These are phyloP conservation scores for Brachionus sp. DNA, from an alignment of 1,140 invertebrate species.

Conservation along the genomic window DNA sequence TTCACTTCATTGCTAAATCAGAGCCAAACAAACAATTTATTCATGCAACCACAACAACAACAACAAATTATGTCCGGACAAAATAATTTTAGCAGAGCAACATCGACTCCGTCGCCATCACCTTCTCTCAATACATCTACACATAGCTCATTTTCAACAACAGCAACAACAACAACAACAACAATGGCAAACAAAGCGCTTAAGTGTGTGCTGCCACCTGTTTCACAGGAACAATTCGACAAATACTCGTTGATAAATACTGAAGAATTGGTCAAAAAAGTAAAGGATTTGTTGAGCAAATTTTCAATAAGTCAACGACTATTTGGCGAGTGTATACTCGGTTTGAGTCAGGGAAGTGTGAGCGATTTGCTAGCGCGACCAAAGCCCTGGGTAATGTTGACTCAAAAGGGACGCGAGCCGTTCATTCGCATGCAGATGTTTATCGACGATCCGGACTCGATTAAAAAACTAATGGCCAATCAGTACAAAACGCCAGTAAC, in stretches of 20 bases:
- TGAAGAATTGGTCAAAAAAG: constrained; percentile 83
- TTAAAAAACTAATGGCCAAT: constrained; percentile 25
- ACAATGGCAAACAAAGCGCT: background rate
- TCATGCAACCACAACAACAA: background rate
- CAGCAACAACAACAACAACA: background rate
- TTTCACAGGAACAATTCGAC: constrained; percentile 95
- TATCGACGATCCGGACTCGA: constrained; percentile 69
- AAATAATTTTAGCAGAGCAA: background rate
- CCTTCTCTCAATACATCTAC: constrained; percentile 3
- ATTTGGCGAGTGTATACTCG: constrained; percentile 94
- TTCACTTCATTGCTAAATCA: constrained; percentile 10
- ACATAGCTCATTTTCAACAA: background rate
- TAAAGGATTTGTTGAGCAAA: constrained; percentile 94
- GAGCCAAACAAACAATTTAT: background rate
- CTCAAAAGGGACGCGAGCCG: constrained; percentile 90
- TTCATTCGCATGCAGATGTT: constrained; percentile 99
- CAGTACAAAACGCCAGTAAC: constrained; percentile 12
- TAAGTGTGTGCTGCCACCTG: constrained; percentile 64
- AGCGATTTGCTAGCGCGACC: constrained; percentile 87
- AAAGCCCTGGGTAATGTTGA: constrained; percentile 95
- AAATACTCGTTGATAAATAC: constrained; percentile 96
- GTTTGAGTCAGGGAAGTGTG: constrained; percentile 73
- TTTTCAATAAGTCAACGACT: constrained; percentile 96
- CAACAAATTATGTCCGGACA: background rate
- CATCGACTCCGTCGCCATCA: constrained; percentile 7